phyloP scores from a whole-genome alignment of 2,888 invertebrate genomes.

The Synergus umbraculus region DNA sequence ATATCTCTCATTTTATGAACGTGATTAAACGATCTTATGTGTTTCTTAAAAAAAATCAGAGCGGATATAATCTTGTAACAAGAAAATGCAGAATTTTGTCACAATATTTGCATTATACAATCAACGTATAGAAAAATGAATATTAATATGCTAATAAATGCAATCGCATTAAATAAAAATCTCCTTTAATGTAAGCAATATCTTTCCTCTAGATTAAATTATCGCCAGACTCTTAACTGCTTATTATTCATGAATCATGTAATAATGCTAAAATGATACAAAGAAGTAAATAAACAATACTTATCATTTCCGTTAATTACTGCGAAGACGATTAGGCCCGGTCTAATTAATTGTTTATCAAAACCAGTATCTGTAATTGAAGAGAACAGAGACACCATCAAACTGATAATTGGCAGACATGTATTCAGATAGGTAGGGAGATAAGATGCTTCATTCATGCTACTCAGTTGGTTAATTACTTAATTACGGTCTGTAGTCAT shows the following conservation, averaged over 20 bases:
- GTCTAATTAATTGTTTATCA: slow-evolving; percentile 32
- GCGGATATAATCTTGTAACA: neutral
- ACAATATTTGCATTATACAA: neutral
- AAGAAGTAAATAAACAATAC: slow-evolving; percentile 18
- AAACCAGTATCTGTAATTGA: slow-evolving; percentile 12
- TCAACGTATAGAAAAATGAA: neutral
- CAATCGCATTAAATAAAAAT: neutral
- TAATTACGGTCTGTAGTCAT: slow-evolving; percentile 31
- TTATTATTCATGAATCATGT: neutral
- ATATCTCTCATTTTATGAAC: neutral
- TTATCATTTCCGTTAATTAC: neutral
- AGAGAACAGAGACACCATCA: slow-evolving; percentile 13
- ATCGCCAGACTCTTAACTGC: neutral
- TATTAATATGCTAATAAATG: neutral
- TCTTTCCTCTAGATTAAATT: neutral
- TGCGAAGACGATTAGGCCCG: neutral
- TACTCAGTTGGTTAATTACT: slow-evolving; percentile 34
- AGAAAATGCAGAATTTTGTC: neutral
- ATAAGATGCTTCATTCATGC: slow-evolving; percentile 33
- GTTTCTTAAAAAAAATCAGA: neutral
- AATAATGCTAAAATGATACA: neutral
- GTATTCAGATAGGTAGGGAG: slow-evolving; percentile 28
- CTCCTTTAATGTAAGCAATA: neutral
- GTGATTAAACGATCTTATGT: neutral
- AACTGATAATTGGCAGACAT: slow-evolving; percentile 23